Conservation (phyloP, 2,797 vertebrate genomes). For the Oryzias sinensis region DNA sequence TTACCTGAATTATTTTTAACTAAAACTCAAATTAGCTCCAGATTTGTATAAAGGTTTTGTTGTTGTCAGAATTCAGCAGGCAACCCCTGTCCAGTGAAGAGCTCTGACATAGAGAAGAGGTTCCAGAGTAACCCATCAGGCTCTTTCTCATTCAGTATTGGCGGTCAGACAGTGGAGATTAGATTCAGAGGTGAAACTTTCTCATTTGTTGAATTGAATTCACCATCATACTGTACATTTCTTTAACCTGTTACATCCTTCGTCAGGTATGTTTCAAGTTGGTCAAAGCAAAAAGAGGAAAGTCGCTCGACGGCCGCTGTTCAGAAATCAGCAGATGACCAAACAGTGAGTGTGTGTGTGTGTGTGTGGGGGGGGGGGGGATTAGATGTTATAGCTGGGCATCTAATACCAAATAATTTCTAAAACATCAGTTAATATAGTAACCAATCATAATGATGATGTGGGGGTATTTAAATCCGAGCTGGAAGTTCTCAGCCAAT, state of each 20-base stretch:
- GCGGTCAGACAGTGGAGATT: conserved; percentile 45
- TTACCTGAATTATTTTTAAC: too few species aligned
- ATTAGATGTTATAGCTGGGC: too few species aligned
- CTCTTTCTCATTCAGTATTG: conserved; percentile 35
- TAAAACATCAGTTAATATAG: too few species aligned
- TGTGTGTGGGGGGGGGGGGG: background rate
- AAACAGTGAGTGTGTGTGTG: conserved; percentile 44
- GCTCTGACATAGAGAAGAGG: conserved; percentile 56
- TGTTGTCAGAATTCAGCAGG: conserved; percentile 51
- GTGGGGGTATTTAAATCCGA: too few species aligned
- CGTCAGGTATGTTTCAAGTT: conserved; percentile 69
- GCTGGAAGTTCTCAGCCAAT: too few species aligned
- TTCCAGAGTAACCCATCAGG: conserved; percentile 46
- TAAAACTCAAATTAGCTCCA: background rate
- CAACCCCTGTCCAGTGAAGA: conserved; percentile 19
- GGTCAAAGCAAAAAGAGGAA: conserved; percentile 41
- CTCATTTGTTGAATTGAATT: background rate
- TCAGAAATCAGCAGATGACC: conserved; percentile 3
- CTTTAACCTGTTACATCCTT: background rate
- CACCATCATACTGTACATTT: background rate
- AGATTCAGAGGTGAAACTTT: conserved; percentile 60
- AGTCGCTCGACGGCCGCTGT: conserved; percentile 67
- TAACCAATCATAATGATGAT: too few species aligned
- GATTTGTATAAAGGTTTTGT: background rate
- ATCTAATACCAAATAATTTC: too few species aligned